These are phyloP conservation scores for Tryphoninae sp. DNA, from an alignment of 2,888 invertebrate species.

Conservation along the genomic window DNA sequence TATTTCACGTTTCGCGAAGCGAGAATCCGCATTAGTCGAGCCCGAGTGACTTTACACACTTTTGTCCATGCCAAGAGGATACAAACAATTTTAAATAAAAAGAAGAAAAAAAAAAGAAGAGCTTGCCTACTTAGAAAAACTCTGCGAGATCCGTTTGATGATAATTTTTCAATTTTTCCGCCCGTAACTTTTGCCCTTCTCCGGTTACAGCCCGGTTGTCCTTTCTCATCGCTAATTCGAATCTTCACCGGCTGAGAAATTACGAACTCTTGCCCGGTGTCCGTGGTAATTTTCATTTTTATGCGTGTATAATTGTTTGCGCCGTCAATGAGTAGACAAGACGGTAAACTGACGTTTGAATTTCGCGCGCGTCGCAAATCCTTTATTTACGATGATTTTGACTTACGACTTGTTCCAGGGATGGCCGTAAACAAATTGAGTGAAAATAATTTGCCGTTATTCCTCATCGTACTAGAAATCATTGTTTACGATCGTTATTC, in stretches of 20 bases:
- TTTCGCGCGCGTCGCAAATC: too few relatives aligned
- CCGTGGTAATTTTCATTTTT: neutral
- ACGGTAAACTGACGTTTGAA: neutral
- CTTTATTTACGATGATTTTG: too few relatives aligned
- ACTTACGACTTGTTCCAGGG: too few relatives aligned
- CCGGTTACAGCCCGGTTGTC: slow-evolving; percentile 8
- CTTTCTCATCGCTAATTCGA: slow-evolving; percentile 37
- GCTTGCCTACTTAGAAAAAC: neutral
- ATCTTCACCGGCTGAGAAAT: slow-evolving; percentile 11
- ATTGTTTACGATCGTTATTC: too few relatives aligned
- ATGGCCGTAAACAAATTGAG: too few relatives aligned
- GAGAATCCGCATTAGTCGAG: slow-evolving; percentile 61
- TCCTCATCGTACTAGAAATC: too few relatives aligned
- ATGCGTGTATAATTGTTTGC: neutral
- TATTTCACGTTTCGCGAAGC: slow-evolving; percentile 61
- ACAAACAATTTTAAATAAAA: neutral
- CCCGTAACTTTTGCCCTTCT: slow-evolving; percentile 33
- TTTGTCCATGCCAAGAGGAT: neutral
- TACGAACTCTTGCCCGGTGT: neutral
- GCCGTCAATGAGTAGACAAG: neutral
- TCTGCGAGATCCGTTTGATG: slow-evolving; percentile 35
- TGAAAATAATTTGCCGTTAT: too few relatives aligned
- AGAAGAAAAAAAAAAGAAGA: neutral
- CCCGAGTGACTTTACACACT: slow-evolving; percentile 48
- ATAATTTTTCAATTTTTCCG: slow-evolving; percentile 64